A percentile compares a stretch with the other conserved stretches of the same genome.
Conservation (phyloP, 1,140 invertebrate species). For the Eriocheir sinensis region DNA sequence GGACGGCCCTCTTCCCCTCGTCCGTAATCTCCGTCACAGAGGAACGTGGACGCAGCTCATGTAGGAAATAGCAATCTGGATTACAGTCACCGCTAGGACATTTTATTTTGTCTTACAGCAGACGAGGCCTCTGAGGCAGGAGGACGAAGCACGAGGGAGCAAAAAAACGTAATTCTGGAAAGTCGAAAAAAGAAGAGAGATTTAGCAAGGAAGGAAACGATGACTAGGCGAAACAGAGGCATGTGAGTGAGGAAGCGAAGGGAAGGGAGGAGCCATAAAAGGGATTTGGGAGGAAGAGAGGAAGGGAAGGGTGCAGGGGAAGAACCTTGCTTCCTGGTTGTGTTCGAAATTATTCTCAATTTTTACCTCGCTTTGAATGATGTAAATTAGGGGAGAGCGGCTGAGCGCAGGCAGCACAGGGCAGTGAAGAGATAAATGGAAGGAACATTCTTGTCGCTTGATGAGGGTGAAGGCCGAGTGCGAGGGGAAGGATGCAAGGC, state of each 20-base stretch:
- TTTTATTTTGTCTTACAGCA: background rate
- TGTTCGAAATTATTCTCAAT: slow-evolving; percentile 4
- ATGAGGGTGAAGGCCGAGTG: background rate
- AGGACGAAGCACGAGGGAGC: background rate
- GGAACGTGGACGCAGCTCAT: background rate
- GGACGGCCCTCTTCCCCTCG: background rate
- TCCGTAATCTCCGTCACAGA: background rate
- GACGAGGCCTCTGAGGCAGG: background rate
- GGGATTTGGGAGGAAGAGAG: background rate
- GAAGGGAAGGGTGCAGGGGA: background rate
- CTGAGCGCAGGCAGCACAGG: background rate
- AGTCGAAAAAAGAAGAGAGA: background rate
- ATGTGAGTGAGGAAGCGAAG: background rate
- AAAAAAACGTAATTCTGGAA: background rate
- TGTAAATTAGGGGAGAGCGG: background rate
- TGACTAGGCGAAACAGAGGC: background rate
- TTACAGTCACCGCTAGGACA: background rate
- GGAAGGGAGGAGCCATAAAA: background rate
- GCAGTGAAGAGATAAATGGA: background rate
- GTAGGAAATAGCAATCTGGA: background rate
- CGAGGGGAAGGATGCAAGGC: background rate
- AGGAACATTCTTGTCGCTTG: background rate
- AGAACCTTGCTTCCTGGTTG: slow-evolving; percentile 10
- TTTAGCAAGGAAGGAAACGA: background rate
- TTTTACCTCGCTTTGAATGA: slow-evolving; percentile 4